Conservation (phyloP, 2,797 vertebrate genomes). For the Allobates femoralis region DNA sequence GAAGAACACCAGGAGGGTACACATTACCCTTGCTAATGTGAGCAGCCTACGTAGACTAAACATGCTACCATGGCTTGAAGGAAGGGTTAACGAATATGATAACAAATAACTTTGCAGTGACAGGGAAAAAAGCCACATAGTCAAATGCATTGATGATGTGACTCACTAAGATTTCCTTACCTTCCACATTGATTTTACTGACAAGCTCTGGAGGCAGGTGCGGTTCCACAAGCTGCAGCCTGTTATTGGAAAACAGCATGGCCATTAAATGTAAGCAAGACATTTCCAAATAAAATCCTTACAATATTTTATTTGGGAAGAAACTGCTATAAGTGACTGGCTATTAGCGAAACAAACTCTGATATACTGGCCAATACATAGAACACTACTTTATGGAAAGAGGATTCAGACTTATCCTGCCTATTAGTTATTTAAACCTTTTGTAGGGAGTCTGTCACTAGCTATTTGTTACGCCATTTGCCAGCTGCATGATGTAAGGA, state of each 20-base stretch:
- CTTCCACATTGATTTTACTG: constrained; percentile 74
- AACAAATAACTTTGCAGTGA: background rate
- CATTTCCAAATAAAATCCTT: background rate
- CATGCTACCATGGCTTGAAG: no score
- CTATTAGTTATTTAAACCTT: background rate
- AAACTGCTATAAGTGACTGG: background rate
- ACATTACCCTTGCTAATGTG: no score
- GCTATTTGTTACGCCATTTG: no score
- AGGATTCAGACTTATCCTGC: background rate
- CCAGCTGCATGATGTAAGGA: no score
- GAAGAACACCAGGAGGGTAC: no score
- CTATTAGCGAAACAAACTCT: no score
- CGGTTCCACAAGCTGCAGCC: constrained; percentile 74
- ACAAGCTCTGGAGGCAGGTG: constrained; percentile 75
- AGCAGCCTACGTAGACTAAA: no score
- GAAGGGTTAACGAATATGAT: background rate
- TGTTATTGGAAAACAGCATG: constrained; percentile 64
- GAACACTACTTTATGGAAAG: no score
- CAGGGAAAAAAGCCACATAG: background rate
- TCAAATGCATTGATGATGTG: background rate
- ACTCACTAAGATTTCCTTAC: constrained; percentile 66
- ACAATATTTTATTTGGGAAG: background rate
- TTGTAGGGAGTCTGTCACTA: background rate
- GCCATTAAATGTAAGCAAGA: background rate
- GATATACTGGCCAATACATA: no score